phyloP scores from a whole-genome alignment of 2,888 invertebrate genomes.

The Perizoma flavofasciatum region DNA sequence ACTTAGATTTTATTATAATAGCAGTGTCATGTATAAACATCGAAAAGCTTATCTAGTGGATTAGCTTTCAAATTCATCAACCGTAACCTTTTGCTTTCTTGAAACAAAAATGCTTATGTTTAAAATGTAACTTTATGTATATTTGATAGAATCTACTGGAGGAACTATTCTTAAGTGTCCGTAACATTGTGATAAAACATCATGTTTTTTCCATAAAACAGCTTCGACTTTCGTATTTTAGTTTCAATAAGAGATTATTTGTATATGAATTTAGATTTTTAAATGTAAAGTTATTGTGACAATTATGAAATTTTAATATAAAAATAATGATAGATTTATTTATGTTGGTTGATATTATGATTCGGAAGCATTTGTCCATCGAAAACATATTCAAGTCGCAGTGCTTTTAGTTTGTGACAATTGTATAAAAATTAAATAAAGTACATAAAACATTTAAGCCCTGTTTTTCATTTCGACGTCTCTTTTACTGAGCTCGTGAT shows the following conservation, averaged over 20 bases:
- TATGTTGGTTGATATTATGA: slow-evolving; percentile 66
- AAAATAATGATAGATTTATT: slow-evolving; percentile 73
- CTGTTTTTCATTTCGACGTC: slow-evolving; percentile 46
- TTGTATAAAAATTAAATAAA: slow-evolving; percentile 72
- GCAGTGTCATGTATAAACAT: slow-evolving; percentile 6
- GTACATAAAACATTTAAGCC: slow-evolving; percentile 65
- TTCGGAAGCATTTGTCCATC: slow-evolving; percentile 79
- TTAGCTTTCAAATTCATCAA: slow-evolving; percentile 21
- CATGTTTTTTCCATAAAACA: slow-evolving; percentile 78
- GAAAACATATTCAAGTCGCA: slow-evolving; percentile 77
- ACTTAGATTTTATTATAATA: neutral
- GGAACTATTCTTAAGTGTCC: slow-evolving; percentile 68
- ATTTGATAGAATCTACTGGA: slow-evolving; percentile 77
- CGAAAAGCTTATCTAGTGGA: slow-evolving; percentile 22
- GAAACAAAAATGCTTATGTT: slow-evolving; percentile 72
- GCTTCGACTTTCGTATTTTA: slow-evolving; percentile 73
- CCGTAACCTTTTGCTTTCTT: slow-evolving; percentile 77
- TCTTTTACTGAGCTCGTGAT: neutral
- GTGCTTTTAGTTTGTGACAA: slow-evolving; percentile 81
- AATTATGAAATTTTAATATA: slow-evolving; percentile 65
- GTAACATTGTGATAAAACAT: slow-evolving; percentile 82
- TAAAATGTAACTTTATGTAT: slow-evolving; percentile 80
- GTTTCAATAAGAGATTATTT: slow-evolving; percentile 80
- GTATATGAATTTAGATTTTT: slow-evolving; percentile 80
- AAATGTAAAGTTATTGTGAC: slow-evolving; percentile 74